Evolutionary conservation across 2,888 invertebrate species (phyloP), one percentile per base, ranked within the genome.

Genomic region (Chalcosyrphus nemorum): DNA sequence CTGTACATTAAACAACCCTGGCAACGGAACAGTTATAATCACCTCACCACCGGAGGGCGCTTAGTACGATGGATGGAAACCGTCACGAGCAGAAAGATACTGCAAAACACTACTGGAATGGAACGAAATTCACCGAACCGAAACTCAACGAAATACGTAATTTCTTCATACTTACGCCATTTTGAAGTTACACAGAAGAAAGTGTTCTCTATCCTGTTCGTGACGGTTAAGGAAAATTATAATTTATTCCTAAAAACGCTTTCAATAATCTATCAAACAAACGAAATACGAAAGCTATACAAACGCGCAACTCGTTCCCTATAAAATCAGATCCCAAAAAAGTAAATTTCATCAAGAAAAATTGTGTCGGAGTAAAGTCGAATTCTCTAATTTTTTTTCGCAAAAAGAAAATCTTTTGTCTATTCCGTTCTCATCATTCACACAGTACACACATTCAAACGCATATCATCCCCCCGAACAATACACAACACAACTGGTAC

Each of bases 111-210:
- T 3, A 7, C 0, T 1, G 45, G 80, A 80, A 52, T 9, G 74
- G 35, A 86, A 71, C 74, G 59, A 56, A 57, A 70, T 68, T 27
- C 21, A 43, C 71, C 47, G 61, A 61, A 68, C 38, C 2, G 9
- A 21, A 68, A 85, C 76, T 84, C 32, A 81, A 84, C 80, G 86
- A 78, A 86, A 84, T 72, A 82, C 81, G 82, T 84, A 86, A 82
- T 86, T 82, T 81, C 84, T 85, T 71, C 75, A 56, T 68, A 71
- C 13, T 54, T 54, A 50, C 87, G 87, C 87, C 87, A 87, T 87
- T 86, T 87, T 87, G 86, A 86, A 86, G 86, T 86, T 81, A 86
- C 84, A 86, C 86, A 84, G 86, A 86, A 87, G 85, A 87, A 87
- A 86, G 85, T 86, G 85, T 85, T 85, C 81, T 86, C 86, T 87